A percentile compares a stretch with the other conserved stretches of the same genome.
Conservation (phyloP, 2,797 vertebrate genomes). For the Euthynnus affinis region DNA sequence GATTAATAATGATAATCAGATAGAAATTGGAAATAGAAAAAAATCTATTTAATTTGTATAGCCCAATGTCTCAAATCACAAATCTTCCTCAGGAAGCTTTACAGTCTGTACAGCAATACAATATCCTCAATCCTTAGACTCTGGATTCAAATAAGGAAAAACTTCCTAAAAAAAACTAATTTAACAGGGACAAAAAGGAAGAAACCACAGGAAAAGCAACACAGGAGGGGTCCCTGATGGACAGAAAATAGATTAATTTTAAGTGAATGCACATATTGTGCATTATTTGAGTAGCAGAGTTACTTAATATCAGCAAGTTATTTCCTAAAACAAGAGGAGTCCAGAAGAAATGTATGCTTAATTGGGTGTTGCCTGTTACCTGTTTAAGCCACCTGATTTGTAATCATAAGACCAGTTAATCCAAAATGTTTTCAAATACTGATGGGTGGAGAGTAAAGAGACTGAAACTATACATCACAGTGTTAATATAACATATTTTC, state of each 20-base stretch:
- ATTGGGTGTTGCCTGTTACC: conserved; percentile 29
- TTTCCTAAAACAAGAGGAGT: conserved; percentile 9
- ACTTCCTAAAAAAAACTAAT: too few relatives aligned
- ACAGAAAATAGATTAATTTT: too few relatives aligned
- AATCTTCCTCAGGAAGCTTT: background rate
- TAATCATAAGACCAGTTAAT: conserved; percentile 30
- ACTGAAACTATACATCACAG: background rate
- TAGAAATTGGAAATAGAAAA: background rate
- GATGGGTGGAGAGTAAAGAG: background rate
- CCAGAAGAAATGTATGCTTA: background rate
- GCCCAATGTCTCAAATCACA: background rate
- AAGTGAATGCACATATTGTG: background rate
- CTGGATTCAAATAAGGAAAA: too few relatives aligned
- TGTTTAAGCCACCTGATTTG: conserved; percentile 39
- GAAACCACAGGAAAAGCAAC: too few relatives aligned
- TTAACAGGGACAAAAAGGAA: too few relatives aligned
- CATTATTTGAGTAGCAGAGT: too few relatives aligned
- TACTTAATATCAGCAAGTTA: background rate
- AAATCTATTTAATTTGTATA: background rate
- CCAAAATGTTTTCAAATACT: conserved; percentile 5
- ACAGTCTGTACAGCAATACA: background rate
- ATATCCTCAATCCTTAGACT: too few relatives aligned
- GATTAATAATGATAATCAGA: background rate
- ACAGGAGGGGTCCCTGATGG: too few relatives aligned
- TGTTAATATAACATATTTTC: background rate